These are phyloP conservation scores for Aptenodytes forsteri DNA, from an alignment of 2,113 vertebrate genomes.

Conservation along the genomic window DNA sequence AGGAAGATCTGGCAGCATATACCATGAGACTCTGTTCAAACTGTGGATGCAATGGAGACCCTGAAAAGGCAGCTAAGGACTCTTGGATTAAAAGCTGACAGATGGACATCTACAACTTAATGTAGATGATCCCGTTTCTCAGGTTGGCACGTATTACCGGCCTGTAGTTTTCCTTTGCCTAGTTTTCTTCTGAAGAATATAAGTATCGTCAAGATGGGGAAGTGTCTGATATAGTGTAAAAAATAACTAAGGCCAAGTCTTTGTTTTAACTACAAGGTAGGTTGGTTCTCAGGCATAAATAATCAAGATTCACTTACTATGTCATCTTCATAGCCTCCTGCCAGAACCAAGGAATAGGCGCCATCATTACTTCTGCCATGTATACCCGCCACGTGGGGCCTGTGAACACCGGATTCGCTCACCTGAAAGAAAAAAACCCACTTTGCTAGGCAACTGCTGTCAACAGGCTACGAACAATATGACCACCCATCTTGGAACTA, in stretches of 20 bases:
- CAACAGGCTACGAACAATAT: rapidly evolving
- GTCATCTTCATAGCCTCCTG: slow-evolving; percentile 96
- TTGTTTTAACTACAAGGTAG: neutral
- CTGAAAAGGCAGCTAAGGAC: neutral
- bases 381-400: slow-evolving; percentile 95
- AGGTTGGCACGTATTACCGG: neutral
- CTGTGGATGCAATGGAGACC: neutral
- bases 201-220: neutral
- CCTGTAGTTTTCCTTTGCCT: neutral
- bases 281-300: neutral
- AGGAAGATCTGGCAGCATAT: neutral
- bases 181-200: neutral
- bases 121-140: neutral
- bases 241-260: neutral
- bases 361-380: slow-evolving; percentile 96
- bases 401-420: slow-evolving; percentile 92
- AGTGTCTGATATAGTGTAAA: rapidly evolving
- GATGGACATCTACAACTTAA: rapidly evolving
- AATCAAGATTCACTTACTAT: slow-evolving; percentile 75
- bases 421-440: slow-evolving; percentile 70
- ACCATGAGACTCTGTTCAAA: rapidly evolving
- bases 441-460: neutral
- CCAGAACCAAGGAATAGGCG: slow-evolving; percentile 91
- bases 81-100: neutral
- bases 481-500: rapidly evolving